A percentile compares a stretch with the other conserved stretches of the same genome.
phyloP scores from a whole-genome alignment of 1,140 invertebrate genomes.

The Drosophila yakuba region DNA sequence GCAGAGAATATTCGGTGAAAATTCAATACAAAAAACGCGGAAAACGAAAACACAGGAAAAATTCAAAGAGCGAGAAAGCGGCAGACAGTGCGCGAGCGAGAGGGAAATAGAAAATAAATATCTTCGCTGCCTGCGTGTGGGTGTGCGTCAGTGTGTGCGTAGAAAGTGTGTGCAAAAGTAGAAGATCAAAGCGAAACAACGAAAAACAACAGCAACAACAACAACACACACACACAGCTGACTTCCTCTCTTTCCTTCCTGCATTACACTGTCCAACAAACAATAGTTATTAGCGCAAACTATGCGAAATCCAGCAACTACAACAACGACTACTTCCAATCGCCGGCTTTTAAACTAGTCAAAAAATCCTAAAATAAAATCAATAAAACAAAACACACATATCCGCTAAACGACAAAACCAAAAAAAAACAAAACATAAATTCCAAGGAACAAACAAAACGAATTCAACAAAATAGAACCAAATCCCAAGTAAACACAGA shows the following conservation, averaged over 20 bases:
- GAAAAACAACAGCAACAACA: conserved; percentile 19
- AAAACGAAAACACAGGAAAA: conserved; percentile 51
- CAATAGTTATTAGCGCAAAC: neutral
- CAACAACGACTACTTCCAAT: conserved; percentile 27
- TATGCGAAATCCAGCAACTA: conserved; percentile 33
- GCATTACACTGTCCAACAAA: conserved; percentile 23
- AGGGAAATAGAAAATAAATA: conserved; percentile 42
- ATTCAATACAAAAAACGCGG: conserved; percentile 76
- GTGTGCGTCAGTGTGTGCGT: conserved; percentile 28
- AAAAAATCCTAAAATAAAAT: conserved; percentile 17
- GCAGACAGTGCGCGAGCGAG: neutral
- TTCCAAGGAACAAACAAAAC: conserved; percentile 4
- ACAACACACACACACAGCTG: conserved; percentile 30
- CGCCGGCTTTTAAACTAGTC: conserved; percentile 46
- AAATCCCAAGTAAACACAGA: conserved; percentile 3
- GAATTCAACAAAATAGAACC: neutral
- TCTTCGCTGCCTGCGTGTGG: conserved; percentile 13
- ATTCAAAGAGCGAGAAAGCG: neutral
- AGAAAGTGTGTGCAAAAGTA: conserved; percentile 24
- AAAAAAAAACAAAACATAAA: neutral
- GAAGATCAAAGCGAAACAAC: conserved; percentile 46
- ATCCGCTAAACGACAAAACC: conserved; percentile 33
- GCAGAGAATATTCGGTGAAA: conserved; percentile 54
- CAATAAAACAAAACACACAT: conserved; percentile 52
- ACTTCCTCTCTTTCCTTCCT: conserved; percentile 32